A percentile compares a stretch with the other conserved stretches of the same genome.
Evolutionary conservation across 2,797 vertebrate genomes (phyloP).

Genomic region (Xenops minutus): DNA sequence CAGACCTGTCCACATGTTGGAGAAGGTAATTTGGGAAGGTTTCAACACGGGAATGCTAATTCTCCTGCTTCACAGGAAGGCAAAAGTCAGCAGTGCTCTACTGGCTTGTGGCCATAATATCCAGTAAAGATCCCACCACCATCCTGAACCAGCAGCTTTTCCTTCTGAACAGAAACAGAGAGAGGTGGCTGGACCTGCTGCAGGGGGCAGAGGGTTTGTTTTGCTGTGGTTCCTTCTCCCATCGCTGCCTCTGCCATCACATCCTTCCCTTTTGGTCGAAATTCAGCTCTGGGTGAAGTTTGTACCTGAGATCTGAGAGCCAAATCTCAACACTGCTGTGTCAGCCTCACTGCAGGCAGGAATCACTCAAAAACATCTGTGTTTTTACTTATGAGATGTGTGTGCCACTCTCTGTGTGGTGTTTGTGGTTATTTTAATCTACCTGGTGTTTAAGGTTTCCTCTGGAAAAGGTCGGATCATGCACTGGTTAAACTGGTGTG

Average conservation of each 20-base stretch:
- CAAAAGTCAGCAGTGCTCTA: background rate
- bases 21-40: background rate
- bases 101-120: background rate
- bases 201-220: background rate
- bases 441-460: background rate
- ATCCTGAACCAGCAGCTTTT: background rate
- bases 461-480: background rate
- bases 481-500: accelerated
- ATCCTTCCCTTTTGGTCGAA: background rate
- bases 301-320: background rate
- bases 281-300: background rate
- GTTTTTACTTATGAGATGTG: background rate
- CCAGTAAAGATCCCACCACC: background rate
- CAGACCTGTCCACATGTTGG: background rate
- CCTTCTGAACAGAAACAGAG: background rate
- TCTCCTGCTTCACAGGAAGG: background rate
- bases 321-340: background rate
- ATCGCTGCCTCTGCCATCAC: background rate
- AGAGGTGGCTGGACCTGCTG: background rate
- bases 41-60: background rate
- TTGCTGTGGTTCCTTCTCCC: background rate
- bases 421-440: background rate
- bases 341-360: background rate
- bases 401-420: accelerated
- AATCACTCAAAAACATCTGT: background rate